These are phyloP conservation scores for Hydrolagus affinis DNA, from an alignment of 2,113 vertebrate genomes.

Conservation along the genomic window DNA sequence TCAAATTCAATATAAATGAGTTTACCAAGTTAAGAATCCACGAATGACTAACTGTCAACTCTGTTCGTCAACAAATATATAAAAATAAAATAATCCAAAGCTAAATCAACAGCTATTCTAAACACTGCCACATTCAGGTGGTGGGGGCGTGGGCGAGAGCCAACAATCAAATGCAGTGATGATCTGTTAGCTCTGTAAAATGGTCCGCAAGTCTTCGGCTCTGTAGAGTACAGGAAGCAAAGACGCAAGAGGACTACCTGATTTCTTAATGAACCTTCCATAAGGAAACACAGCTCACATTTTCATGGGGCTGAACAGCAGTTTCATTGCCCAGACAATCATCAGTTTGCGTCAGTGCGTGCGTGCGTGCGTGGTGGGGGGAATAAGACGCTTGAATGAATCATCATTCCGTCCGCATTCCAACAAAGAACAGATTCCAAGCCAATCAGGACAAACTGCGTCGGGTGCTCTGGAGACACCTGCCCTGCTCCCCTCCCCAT, in stretches of 20 bases:
- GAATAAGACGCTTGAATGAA: neutral
- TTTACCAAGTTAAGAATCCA: conserved; percentile 10
- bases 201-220: too few species aligned
- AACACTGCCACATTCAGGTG: neutral
- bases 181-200: neutral
- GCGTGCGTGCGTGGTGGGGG: too few species aligned
- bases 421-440: neutral
- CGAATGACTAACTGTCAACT: neutral
- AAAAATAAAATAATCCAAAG: conserved; percentile 23
- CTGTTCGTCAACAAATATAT: neutral
- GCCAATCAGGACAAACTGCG: neutral
- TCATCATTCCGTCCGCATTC: neutral
- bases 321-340: neutral
- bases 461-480: too few species aligned
- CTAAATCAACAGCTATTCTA: neutral
- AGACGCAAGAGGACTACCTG: neutral
- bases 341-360: too few species aligned
- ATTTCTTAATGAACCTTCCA: neutral
- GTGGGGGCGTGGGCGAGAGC: neutral
- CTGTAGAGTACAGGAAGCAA: too few species aligned
- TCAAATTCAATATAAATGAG: neutral
- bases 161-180: neutral
- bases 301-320: neutral
- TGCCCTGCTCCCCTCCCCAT: neutral
- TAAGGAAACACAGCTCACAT: neutral